phyloP scores from a whole-genome alignment of 2,888 invertebrate species.

The Helleia helle region DNA sequence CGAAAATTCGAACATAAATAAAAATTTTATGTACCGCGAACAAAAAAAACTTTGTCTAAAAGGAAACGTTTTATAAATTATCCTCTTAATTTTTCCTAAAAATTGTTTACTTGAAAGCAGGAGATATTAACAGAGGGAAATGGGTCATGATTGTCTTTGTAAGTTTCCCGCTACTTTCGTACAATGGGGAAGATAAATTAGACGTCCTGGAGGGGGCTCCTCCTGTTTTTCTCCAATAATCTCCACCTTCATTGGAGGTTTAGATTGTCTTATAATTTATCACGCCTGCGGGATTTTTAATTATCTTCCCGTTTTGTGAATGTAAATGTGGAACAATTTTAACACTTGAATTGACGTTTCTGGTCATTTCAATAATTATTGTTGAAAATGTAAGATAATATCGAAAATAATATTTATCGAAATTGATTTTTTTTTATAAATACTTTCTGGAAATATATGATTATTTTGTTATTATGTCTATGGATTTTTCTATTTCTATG shows the following conservation, averaged over 20 bases:
- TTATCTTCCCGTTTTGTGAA: neutral
- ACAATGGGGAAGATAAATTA: constrained; percentile 21
- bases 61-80: neutral
- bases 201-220: constrained; percentile 13
- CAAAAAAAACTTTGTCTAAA: neutral
- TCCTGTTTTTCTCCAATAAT: constrained; percentile 11
- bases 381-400: too few species aligned
- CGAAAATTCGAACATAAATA: too few species aligned
- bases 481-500: too few species aligned
- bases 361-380: too few species aligned
- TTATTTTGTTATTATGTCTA: too few species aligned
- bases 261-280: neutral
- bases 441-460: too few species aligned
- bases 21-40: neutral
- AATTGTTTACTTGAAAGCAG: constrained; percentile 13
- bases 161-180: constrained; percentile 13
- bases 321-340: neutral
- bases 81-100: neutral
- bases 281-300: neutral
- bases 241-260: neutral
- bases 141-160: constrained; percentile 15
- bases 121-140: constrained; percentile 14
- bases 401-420: too few species aligned
- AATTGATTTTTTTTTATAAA: too few species aligned
- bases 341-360: too few species aligned